Evolutionary conservation across 2,113 vertebrate species (phyloP), one percentile per base, ranked within the genome.

Genomic region (Sinocyclocheilus anophthalmus): DNA sequence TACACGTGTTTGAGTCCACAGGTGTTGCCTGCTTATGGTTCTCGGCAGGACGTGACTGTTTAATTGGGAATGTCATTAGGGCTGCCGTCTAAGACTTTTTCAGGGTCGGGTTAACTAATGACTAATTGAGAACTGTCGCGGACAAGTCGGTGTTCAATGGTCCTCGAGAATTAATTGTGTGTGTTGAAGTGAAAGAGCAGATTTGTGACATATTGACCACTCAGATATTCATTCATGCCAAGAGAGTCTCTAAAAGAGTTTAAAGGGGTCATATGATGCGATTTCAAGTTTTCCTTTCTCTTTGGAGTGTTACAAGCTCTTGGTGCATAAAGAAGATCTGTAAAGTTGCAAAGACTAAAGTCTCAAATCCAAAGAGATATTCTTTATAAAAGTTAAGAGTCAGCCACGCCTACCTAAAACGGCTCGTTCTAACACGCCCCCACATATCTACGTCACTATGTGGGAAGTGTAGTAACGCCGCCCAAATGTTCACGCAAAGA

Each of bases 121-220:
- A 81, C 76, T 86, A 85, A 86, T 91, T 86, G 67, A 76, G 76
- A 87, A 78, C 65, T 63, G 50, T n/a, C 84, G 76, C 37, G 80
- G 76, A 86, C 85, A 61, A 76, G 70, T 85, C 39, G 45, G 77
- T 50, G 48, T 84, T 88, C 85, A 72, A 59, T 69, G 73, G 73
- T 30, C 83, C 57, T 73, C 42, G 42, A 53, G 72, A 87, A 78
- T 81, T 86, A 83, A 86, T 84, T 77, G 80, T 55, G 86, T 83
- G 78, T 86, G 84, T 88, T 82, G 53, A 26, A 81, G 76, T 89
- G 65, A 89, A 82, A 72, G 59, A 81, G 69, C 45, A 48, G 82
- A 30, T 61, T 87, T 83, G 70, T 70, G 63, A 85, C 83, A 84
- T 45, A 79, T 77, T 77, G 80, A 78, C 53, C 78, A 37, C 53